These are phyloP conservation scores for Rhynchomys soricoides DNA, from an alignment of 2,113 vertebrate genomes.

Conservation along the genomic window DNA sequence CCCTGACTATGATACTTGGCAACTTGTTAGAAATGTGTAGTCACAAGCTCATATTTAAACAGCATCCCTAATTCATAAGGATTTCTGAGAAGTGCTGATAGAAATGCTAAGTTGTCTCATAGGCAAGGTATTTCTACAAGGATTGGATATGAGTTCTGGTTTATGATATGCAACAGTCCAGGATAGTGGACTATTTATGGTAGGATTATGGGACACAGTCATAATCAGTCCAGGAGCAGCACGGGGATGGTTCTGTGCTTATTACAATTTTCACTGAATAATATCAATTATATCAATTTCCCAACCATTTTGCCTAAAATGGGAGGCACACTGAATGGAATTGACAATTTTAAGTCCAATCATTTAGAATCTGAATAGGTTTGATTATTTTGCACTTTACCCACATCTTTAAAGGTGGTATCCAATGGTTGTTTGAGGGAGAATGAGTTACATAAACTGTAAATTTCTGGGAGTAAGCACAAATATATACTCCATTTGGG, in stretches of 20 bases:
- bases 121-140: neutral
- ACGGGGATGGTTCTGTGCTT: neutral
- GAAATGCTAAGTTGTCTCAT: neutral
- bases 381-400: neutral
- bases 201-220: neutral
- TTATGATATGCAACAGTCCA: neutral
- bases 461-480: neutral
- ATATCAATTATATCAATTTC: conserved; percentile 23
- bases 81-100: neutral
- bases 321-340: neutral
- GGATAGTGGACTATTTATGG: neutral
- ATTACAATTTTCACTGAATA: conserved; percentile 17
- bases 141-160: neutral
- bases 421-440: neutral
- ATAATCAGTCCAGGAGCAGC: neutral
- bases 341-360: neutral
- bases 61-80: neutral
- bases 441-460: neutral
- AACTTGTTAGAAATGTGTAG: neutral
- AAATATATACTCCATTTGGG: neutral
- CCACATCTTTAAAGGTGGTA: neutral
- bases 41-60: neutral
- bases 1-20: neutral
- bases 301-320: neutral
- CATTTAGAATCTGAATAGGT: neutral